Conservation (phyloP, 2,888 invertebrate genomes). For the Campopleginae sp. region DNA sequence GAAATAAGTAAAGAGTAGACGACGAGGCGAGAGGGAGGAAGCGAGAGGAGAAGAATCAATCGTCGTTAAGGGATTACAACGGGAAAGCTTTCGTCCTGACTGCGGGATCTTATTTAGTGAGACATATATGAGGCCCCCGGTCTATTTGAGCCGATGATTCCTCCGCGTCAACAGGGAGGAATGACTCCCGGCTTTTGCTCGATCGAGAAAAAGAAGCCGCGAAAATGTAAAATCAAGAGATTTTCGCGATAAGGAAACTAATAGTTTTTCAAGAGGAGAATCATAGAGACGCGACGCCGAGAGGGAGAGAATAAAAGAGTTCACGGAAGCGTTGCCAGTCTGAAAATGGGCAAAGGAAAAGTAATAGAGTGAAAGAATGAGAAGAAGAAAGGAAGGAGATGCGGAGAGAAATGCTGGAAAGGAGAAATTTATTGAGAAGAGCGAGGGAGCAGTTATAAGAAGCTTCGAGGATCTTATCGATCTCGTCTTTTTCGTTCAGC, state of each 20-base stretch:
- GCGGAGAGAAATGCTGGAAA: conserved; percentile 3
- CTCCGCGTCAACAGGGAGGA: conserved; percentile 1
- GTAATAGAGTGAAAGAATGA: conserved; percentile 6
- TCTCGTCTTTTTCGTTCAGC: conserved; percentile 44
- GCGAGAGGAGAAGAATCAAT: conserved; percentile 24
- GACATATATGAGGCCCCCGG: not conserved
- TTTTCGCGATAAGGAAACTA: conserved; percentile 30
- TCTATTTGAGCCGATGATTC: conserved; percentile 5
- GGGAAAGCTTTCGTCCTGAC: conserved; percentile 14
- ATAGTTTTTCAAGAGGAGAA: conserved; percentile 32
- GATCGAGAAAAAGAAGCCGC: conserved; percentile 6
- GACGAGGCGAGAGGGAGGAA: not conserved
- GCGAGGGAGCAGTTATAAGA: conserved; percentile 36
- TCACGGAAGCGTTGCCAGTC: conserved; percentile 12
- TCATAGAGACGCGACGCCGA: not conserved
- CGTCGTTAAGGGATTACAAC: conserved; percentile 48
- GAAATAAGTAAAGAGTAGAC: not conserved
- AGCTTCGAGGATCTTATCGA: conserved; percentile 64
- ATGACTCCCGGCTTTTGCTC: conserved; percentile 12
- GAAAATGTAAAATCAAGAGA: conserved; percentile 26
- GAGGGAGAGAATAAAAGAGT: conserved; percentile 7
- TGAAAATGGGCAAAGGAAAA: not conserved
- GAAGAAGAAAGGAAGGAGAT: not conserved
- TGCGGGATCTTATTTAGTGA: conserved; percentile 34
- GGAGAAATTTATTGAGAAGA: conserved; percentile 39